Conservation (phyloP, 2,888 invertebrate species). For the Sarcophaga caerulescens region DNA sequence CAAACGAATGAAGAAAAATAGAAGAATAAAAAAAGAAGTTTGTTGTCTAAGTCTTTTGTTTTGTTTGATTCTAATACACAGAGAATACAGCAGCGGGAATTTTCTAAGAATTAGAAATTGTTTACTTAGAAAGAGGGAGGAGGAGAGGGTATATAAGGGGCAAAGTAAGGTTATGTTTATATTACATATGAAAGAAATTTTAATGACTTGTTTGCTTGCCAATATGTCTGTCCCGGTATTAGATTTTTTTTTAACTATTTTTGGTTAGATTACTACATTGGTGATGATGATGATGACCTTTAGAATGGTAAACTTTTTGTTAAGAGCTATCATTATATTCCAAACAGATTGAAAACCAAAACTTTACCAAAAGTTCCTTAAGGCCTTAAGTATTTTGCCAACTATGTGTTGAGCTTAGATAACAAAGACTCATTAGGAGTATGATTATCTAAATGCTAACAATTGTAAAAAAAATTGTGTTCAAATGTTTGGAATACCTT, state of each 20-base stretch:
- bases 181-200: conserved; percentile 49
- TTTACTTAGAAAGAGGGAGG: background rate
- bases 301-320: background rate
- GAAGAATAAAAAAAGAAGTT: conserved; percentile 13
- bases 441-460: no score
- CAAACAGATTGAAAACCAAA: no score
- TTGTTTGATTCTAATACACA: background rate
- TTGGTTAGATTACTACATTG: background rate
- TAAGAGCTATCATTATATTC: no score
- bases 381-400: no score
- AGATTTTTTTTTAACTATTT: background rate
- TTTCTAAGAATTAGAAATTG: conserved; percentile 34
- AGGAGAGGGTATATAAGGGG: background rate
- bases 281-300: conserved; percentile 14
- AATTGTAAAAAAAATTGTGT: no score
- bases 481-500: no score
- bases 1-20: background rate
- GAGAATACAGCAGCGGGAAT: background rate
- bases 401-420: no score
- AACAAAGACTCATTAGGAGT: no score
- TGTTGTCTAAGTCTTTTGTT: conserved; percentile 59
- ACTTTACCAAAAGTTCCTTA: no score
- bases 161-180: conserved; percentile 37
- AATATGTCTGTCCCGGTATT: background rate
- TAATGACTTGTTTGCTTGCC: conserved; percentile 37